These are phyloP conservation scores for Pyrgilauda ruficollis DNA, from an alignment of 2,113 vertebrate genomes.

Conservation along the genomic window DNA sequence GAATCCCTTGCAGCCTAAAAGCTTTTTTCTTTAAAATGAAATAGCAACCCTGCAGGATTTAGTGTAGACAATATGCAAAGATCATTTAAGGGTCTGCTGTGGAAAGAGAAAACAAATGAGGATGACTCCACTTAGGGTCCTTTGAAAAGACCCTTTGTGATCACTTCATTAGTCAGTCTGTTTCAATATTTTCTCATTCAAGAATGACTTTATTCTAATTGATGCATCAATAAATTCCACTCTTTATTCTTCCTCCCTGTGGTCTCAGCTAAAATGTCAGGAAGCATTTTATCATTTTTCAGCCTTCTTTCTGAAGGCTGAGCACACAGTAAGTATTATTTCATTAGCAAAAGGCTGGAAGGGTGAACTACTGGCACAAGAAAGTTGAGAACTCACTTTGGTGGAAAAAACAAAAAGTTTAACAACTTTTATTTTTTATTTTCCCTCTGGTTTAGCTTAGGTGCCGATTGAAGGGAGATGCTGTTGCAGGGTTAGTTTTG, in stretches of 20 bases:
- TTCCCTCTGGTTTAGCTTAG: background rate
- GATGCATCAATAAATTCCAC: conserved; percentile 33
- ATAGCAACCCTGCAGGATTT: conserved; percentile 50
- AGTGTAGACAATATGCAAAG: conserved; percentile 41
- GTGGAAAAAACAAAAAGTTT: background rate
- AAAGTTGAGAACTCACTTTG: background rate
- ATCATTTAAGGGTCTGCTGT: conserved; percentile 29
- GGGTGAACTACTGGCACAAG: background rate
- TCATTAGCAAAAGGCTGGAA: background rate
- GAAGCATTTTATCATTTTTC: conserved; percentile 31
- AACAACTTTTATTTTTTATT: background rate
- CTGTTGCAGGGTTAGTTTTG: background rate
- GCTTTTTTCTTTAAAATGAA: conserved; percentile 58
- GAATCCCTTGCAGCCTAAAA: conserved; percentile 59
- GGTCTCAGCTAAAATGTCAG: conserved; percentile 40
- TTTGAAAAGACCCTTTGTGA: conserved; percentile 55
- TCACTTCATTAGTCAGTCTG: conserved; percentile 49
- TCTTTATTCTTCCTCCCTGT: conserved; percentile 28
- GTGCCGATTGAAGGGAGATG: background rate
- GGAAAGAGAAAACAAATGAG: conserved; percentile 29
- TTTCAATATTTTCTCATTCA: conserved; percentile 57
- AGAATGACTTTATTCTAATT: conserved; percentile 37
- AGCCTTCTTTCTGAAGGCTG: background rate
- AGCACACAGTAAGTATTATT: background rate
- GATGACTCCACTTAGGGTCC: conserved; percentile 8